Evolutionary conservation across 1,140 invertebrate genomes (phyloP).

Genomic region (Daktulosphaira vitifoliae): DNA sequence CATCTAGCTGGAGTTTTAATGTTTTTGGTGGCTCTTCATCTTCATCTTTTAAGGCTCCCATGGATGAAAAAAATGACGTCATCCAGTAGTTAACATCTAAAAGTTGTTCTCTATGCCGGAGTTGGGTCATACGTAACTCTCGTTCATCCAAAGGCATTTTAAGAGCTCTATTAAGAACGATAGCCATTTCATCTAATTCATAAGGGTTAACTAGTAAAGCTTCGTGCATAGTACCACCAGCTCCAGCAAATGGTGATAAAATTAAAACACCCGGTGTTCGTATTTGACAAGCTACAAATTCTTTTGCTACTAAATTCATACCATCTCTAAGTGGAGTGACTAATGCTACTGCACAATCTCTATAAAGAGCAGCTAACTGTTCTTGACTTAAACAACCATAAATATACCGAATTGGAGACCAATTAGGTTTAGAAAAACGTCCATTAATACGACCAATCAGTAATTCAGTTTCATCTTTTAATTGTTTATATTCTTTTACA

Average conservation of each 20-base stretch:
- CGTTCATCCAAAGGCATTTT: slow-evolving; percentile 85
- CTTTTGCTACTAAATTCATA: slow-evolving; percentile 88
- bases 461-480: slow-evolving; percentile 86
- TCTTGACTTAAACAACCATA: slow-evolving; percentile 80
- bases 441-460: slow-evolving; percentile 79
- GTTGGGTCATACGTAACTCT: slow-evolving; percentile 73
- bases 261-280: slow-evolving; percentile 79
- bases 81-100: slow-evolving; percentile 86
- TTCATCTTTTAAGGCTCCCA: slow-evolving; percentile 64
- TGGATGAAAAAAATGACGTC: slow-evolving; percentile 74
- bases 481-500: slow-evolving; percentile 80
- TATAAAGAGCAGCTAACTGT: slow-evolving; percentile 73
- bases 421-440: slow-evolving; percentile 76
- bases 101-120: slow-evolving; percentile 66
- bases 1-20: slow-evolving; percentile 74
- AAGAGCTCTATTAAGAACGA: slow-evolving; percentile 74
- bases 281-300: slow-evolving; percentile 86
- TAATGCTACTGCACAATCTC: slow-evolving; percentile 73
- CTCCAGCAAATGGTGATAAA: slow-evolving; percentile 81
- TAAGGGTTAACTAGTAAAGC: slow-evolving; percentile 83
- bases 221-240: slow-evolving; percentile 85
- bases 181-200: slow-evolving; percentile 75
- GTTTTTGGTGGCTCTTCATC: slow-evolving; percentile 71
- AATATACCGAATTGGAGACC: slow-evolving; percentile 85
- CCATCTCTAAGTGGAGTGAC: slow-evolving; percentile 81